Evolutionary conservation across 1,140 invertebrate genomes (phyloP), one percentile per base, ranked within the genome.

Genomic region (Drosophila nebulosa): DNA sequence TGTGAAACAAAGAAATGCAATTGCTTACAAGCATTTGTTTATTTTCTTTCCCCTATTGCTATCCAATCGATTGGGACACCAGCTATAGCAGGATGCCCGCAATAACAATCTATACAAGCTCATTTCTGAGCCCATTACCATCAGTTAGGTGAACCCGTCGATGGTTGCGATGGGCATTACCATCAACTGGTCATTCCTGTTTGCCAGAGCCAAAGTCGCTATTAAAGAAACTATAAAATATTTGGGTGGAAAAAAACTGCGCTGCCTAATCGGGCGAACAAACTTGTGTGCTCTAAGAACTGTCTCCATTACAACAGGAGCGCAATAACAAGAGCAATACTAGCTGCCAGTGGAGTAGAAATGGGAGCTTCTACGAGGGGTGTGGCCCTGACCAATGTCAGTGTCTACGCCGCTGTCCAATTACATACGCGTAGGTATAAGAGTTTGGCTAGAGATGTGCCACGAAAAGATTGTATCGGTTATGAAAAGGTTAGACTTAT

Each of bases 91-190:
- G 30, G 30, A 39, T 42, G 18, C 14, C 1, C 7, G 39, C 52
- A 64, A 72, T 63, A 73, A 50, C 52, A 81, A 78, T 79, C 73
- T 69, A 50, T 42, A 26, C 64, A 67, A 64, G 56, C 76, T 76
- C 55, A 70, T 74, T 74, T 84, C 79, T 69, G 65, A 62, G 77
- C 69, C 74, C 77, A 80, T 79, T 86, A 74, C 79, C 39, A 80
- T 78, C 74, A 85, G 81, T 71, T 80, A 74, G 69, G 59, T 66
- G 21, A 50, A 75, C 16, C 18, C 39, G 30, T 27, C 51, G 51
- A 16, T 30, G n/a, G n/a, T n/a, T n/a, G 30, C 24, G 7, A 21
- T 46, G 39, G 39, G 18, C 9, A 59, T 67, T 53, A 35, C 32
- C 55, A 66, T 66, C 46, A 46, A 35, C 32, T 32, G 12, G 18